Evolutionary conservation across 2,888 invertebrate genomes (phyloP).

Genomic region (Eristalinus sepulchralis): DNA sequence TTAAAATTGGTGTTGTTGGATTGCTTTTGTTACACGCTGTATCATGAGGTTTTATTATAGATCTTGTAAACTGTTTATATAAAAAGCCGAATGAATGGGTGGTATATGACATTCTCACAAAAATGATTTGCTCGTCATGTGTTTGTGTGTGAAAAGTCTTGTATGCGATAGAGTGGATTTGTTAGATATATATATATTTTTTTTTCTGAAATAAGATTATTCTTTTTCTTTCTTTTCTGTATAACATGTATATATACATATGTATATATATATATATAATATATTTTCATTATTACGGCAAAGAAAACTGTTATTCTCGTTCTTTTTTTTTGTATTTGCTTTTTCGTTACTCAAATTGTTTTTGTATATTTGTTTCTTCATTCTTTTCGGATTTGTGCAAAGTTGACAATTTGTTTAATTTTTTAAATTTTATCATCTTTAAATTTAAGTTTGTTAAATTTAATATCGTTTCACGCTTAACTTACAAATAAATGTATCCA

Average conservation of each 20-base stretch:
- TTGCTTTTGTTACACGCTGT: not conserved
- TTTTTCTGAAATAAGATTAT: conserved; percentile 42
- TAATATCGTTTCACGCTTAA: conserved; percentile 73
- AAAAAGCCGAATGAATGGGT: not conserved
- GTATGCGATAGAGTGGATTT: conserved; percentile 36
- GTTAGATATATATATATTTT: conserved; percentile 46
- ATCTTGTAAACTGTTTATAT: not conserved
- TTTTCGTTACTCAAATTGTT: not conserved
- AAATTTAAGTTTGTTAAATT: conserved; percentile 71
- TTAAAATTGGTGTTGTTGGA: not conserved
- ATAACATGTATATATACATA: conserved; percentile 73
- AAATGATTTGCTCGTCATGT: not conserved
- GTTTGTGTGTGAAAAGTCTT: conserved; percentile 17
- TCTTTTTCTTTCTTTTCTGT: conserved; percentile 58
- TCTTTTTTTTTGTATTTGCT: conserved; percentile 13
- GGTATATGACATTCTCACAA: not conserved
- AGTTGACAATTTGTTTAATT: conserved; percentile 69
- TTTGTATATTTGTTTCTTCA: conserved; percentile 66
- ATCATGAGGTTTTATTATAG: not conserved
- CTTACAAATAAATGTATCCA: conserved; percentile 67
- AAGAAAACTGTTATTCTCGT: conserved; percentile 65
- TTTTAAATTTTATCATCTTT: conserved; percentile 66
- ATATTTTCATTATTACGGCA: conserved; percentile 60
- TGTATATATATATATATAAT: conserved; percentile 73
- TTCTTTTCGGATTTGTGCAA: conserved; percentile 71